These are phyloP conservation scores for Mormoops blainvillei DNA, from an alignment of 2,113 vertebrate species.

Conservation along the genomic window DNA sequence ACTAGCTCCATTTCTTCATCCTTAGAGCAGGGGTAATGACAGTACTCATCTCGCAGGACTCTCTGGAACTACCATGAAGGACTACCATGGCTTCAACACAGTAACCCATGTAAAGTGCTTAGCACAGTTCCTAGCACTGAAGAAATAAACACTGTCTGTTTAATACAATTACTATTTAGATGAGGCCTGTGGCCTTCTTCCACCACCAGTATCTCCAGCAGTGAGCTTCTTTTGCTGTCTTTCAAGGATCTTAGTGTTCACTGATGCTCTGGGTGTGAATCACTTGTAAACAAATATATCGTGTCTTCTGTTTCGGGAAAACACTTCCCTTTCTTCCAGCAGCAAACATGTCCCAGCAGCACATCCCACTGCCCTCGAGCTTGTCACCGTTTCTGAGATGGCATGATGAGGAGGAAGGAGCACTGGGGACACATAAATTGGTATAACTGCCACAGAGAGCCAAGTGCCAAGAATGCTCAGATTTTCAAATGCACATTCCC, in stretches of 20 bases:
- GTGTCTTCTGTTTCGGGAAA: background rate
- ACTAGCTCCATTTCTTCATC: background rate
- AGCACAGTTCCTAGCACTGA: background rate
- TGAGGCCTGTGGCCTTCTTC: background rate
- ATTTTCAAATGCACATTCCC: background rate
- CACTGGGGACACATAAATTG: background rate
- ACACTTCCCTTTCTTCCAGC: background rate
- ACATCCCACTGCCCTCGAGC: background rate
- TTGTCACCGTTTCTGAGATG: background rate
- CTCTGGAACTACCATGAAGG: too few species aligned
- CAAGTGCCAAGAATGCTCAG: background rate
- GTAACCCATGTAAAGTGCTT: background rate
- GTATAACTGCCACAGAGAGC: background rate
- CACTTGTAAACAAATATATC: background rate
- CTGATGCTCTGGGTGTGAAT: background rate
- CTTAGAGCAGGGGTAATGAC: background rate
- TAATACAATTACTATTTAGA: constrained; percentile 38
- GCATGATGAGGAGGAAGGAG: background rate
- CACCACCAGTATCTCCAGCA: background rate
- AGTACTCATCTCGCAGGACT: background rate
- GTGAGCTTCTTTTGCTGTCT: background rate
- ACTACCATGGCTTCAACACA: background rate
- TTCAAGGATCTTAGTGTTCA: background rate
- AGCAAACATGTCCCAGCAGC: background rate
- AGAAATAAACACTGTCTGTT: background rate